Base-by-base conservation (phyloP, 2,888 invertebrate species). In the Tetrapedia diversipes region DNA sequence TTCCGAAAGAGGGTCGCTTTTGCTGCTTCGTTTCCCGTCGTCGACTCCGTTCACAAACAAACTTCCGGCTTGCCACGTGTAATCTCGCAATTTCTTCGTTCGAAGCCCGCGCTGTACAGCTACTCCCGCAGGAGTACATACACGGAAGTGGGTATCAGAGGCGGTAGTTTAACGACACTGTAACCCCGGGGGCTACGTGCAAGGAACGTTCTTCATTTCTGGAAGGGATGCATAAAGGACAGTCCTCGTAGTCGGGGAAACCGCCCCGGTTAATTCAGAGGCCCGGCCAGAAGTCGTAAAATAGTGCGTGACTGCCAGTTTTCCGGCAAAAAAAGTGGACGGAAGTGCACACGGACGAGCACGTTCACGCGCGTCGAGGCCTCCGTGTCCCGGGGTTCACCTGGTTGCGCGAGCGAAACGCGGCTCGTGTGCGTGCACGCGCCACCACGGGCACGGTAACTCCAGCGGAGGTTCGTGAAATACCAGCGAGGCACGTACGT, bases 231-330 rank as follows among this genome's bases (percentile, higher is more conserved):
- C 69, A 77, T 82, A 78, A 79, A 82, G 65, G 80, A 53, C 45
- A 47, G 70, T 56, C 54, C 76, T 69, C 53, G 66, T 70, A 49
- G 54, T 47, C 56, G 71, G 74, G 67, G 79, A 82, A 82, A 81
- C n/a, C 78, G 80, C 80, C 77, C 51, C 67, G 68, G 70, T 86
- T 84, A 85, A 85, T 86, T 84, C 79, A 65, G 73, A 71, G 65
- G 67, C 76, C 70, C 67, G 64, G 63, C n/a, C 53, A 64, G 70
- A 81, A 83, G 78, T 85, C 86, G 81, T 86, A 86, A 86, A 86
- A 86, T 77, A 81, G 77, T 77, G 85, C 82, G 79, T 83, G 86
- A 80, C 86, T 80, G 64, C 49, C 63, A 77, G 79, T 76, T 77
- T 72, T 64, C 51, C 43, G 65, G 64, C 59, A 10, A 63, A 59